phyloP scores from a whole-genome alignment of 2,113 vertebrate species.

The Neotoma lepida region DNA sequence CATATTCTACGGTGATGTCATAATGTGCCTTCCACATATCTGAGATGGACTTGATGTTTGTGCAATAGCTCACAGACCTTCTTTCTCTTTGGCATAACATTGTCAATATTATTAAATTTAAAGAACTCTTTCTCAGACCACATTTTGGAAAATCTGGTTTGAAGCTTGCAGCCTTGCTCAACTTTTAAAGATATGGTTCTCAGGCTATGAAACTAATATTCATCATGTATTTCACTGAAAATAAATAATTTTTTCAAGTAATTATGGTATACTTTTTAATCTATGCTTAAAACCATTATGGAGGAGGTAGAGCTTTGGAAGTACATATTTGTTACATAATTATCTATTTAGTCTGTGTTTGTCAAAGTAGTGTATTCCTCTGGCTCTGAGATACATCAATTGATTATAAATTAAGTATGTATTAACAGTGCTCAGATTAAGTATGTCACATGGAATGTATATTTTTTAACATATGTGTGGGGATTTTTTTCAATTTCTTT shows the following conservation, averaged over 20 bases:
- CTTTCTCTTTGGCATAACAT: neutral
- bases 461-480: neutral
- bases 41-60: neutral
- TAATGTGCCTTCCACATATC: neutral
- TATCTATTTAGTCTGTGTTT: neutral
- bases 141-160: constrained; percentile 3
- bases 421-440: neutral
- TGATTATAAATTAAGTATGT: neutral
- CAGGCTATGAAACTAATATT: neutral
- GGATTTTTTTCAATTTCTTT: neutral
- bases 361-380: neutral
- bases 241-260: neutral
- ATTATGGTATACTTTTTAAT: neutral
- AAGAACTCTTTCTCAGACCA: neutral
- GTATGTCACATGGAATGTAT: neutral
- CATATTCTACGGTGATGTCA: neutral
- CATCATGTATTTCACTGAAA: neutral
- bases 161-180: neutral
- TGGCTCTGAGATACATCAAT: neutral
- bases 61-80: neutral
- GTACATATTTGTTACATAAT: neutral
- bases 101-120: neutral
- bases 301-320: neutral
- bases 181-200: neutral
- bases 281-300: neutral